Percentiles rank a stretch among this genome's conserved stretches.
Evolutionary conservation across 2,113 vertebrate species (phyloP).

Genomic region (Tor tambroides): DNA sequence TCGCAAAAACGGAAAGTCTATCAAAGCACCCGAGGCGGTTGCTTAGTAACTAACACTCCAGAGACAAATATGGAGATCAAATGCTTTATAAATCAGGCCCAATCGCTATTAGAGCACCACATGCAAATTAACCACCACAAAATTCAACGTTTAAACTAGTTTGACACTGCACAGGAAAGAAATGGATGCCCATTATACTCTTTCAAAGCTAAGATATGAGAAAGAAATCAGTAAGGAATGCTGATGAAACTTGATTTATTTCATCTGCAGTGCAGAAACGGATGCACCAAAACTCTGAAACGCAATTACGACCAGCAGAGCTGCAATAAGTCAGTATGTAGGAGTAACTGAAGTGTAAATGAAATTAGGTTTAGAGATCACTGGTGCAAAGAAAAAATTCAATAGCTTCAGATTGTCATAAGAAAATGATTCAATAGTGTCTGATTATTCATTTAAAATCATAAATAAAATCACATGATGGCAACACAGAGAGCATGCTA

Average conservation of each 20-base stretch:
- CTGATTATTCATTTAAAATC: background rate
- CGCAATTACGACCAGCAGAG: background rate
- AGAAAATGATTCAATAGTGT: background rate
- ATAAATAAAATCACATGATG: background rate
- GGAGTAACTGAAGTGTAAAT: background rate
- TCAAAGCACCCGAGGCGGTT: slow-evolving; percentile 16
- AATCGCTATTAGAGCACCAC: slow-evolving; percentile 4
- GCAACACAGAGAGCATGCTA: background rate
- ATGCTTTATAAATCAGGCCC: slow-evolving; percentile 29
- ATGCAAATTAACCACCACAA: background rate
- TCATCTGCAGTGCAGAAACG: background rate
- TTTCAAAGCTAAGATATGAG: background rate
- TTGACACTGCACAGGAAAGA: background rate
- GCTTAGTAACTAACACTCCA: slow-evolving; percentile 34
- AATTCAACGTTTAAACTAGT: background rate
- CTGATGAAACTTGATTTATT: background rate
- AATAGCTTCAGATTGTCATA: background rate
- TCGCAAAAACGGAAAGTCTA: background rate
- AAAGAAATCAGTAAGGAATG: background rate
- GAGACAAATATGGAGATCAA: slow-evolving; percentile 34
- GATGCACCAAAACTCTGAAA: background rate
- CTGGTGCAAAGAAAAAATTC: background rate
- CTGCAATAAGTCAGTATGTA: background rate
- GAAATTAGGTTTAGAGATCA: background rate
- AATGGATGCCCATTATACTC: background rate